Percentiles rank a stretch among this genome's conserved stretches.
Evolutionary conservation across 2,113 vertebrate genomes (phyloP).

Genomic region (Eulemur rufifrons): DNA sequence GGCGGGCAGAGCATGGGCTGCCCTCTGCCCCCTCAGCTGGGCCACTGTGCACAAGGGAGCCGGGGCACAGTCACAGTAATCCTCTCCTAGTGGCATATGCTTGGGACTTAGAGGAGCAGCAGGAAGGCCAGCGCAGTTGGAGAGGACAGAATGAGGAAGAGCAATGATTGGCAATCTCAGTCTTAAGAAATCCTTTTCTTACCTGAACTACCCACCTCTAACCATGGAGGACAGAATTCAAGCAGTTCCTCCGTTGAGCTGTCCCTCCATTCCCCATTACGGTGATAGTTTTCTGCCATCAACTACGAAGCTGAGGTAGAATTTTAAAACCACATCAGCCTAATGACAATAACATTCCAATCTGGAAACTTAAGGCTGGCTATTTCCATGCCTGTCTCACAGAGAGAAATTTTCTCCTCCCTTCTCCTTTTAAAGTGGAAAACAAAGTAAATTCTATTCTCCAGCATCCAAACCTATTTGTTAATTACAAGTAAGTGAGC

Average conservation of each 20-base stretch:
- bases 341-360: neutral
- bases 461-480: neutral
- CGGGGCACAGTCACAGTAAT: neutral
- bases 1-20: neutral
- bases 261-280: neutral
- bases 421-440: neutral
- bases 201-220: neutral
- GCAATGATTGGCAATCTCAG: neutral
- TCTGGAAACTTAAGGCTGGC: neutral
- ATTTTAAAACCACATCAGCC: neutral
- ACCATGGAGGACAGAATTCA: neutral
- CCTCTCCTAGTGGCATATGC: neutral
- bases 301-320: neutral
- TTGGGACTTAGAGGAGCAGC: neutral
- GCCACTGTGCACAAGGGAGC: neutral
- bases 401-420: neutral
- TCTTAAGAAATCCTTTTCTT: neutral
- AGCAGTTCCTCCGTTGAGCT: rapidly evolving
- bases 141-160: neutral
- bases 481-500: neutral
- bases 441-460: neutral
- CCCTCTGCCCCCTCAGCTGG: neutral
- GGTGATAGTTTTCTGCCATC: neutral
- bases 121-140: neutral
- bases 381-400: neutral